Evolutionary conservation across 2,113 vertebrate species (phyloP), one percentile per base, ranked within the genome.

Genomic region (Seriola dumerili): DNA sequence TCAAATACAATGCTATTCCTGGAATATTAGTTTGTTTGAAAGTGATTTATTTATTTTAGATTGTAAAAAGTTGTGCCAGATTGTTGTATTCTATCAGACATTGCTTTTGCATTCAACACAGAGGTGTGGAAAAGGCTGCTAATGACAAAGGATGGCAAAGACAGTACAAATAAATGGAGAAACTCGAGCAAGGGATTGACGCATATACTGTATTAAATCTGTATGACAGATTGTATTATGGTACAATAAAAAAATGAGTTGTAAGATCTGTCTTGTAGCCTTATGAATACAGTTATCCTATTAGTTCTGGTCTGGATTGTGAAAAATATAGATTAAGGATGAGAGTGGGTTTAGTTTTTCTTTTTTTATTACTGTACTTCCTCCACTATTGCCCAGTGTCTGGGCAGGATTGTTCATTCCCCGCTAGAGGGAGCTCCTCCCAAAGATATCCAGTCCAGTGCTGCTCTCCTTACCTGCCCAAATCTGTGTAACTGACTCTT

Each of bases 1-100:
- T 54, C 44, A 62, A 48, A 88, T 58, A 77, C 57, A 79, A 66
- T 64, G n/a, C 65, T 86, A 76, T 91, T 88, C 78, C 84, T 83
- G 40, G 8, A 48, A 17, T 76, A 59, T 44, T 77, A 55, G 61
- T 72, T 83, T 91, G 38, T 89, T 91, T 91, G 54, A 76, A 87
- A 83, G 57, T 85, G 64, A 72, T 75, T 83, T 93, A 94, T 94
- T 94, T 94, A 93, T 94, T 94, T 69, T 80, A 55, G 72, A 38
- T 58, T 81, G 71, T 89, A 65, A 89, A 81, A 71, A 85, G 29
- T 84, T 86, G 38, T 83, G 72, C 67, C 40, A 40, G 44, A 69
- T 72, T 80, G 76, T 85, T 84, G 57, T 81, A 21, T 89, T 91
- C 68, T 71, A 79, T 86, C 61, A 84, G 73, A 82, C 65, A 66